phyloP scores from a whole-genome alignment of 2,113 vertebrate genomes.

The Chlamydotis undulata region DNA sequence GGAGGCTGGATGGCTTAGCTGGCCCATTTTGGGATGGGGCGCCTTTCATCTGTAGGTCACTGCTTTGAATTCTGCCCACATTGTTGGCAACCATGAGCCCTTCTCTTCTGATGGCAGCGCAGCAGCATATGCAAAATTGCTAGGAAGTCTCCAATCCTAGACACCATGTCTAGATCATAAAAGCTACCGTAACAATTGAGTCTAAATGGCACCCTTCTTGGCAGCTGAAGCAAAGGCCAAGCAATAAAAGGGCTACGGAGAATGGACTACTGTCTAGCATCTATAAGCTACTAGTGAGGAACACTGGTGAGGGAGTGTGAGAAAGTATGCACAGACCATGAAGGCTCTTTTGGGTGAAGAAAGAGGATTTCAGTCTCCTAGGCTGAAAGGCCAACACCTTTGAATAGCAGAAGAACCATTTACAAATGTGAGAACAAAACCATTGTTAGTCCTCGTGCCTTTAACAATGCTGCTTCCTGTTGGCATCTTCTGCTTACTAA shows the following conservation, averaged over 20 bases:
- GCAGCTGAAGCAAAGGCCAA: constrained; percentile 44
- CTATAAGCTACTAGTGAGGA: constrained; percentile 46
- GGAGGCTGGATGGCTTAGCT: constrained; percentile 32
- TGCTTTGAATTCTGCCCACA: constrained; percentile 60
- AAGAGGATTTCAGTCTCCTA: constrained; percentile 24
- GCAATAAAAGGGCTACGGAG: constrained; percentile 48
- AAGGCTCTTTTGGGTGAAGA: constrained; percentile 40
- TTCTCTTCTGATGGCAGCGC: constrained; percentile 25
- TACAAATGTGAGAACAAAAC: constrained; percentile 56
- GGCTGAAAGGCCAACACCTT: constrained; percentile 53
- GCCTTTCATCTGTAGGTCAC: constrained; percentile 60
- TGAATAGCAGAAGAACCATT: constrained; percentile 24
- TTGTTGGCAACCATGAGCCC: constrained; percentile 27
- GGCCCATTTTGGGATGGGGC: background rate
- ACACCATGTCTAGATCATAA: constrained; percentile 61
- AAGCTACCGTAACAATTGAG: constrained; percentile 55
- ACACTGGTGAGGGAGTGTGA: constrained; percentile 41
- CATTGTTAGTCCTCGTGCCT: constrained; percentile 49
- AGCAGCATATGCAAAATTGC: constrained; percentile 46
- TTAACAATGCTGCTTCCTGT: constrained; percentile 55
- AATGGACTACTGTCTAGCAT: constrained; percentile 50
- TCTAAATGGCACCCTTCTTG: constrained; percentile 61
- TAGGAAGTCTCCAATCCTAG: constrained; percentile 62
- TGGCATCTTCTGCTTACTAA: constrained; percentile 47
- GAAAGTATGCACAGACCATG: constrained; percentile 29